Evolutionary conservation across 1,140 invertebrate species (phyloP).

Genomic region (Colletes latitarsis): DNA sequence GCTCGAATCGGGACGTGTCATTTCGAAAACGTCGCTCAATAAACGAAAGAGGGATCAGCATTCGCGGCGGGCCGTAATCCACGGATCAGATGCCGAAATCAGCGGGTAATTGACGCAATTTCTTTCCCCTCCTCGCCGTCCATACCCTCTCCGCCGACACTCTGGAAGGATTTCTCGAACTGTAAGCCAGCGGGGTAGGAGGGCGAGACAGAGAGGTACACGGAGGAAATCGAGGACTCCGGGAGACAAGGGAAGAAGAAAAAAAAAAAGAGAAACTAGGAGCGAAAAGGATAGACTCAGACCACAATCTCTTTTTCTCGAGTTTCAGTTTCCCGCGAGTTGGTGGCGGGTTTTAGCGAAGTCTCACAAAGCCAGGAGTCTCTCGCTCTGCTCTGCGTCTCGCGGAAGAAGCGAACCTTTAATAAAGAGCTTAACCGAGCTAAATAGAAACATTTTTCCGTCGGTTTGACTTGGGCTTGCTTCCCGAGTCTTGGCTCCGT

Average conservation of each 20-base stretch:
- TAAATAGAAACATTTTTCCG: constrained; percentile 80
- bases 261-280: neutral
- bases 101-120: constrained; percentile 81
- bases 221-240: constrained; percentile 28
- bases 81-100: constrained; percentile 76
- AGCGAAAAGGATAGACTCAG: constrained; percentile 40
- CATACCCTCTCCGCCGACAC: neutral
- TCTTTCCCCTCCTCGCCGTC: constrained; percentile 57
- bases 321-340: constrained; percentile 31
- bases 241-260: constrained; percentile 7
- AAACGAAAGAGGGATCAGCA: constrained; percentile 74
- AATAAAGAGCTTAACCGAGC: constrained; percentile 77
- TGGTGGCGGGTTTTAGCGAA: constrained; percentile 37
- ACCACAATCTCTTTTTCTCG: constrained; percentile 65
- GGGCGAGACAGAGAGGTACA: constrained; percentile 34
- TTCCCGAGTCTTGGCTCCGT: constrained; percentile 64
- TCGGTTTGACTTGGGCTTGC: constrained; percentile 65
- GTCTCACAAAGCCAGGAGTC: constrained; percentile 55
- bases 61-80: constrained; percentile 76
- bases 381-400: constrained; percentile 8
- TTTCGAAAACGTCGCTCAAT: constrained; percentile 70
- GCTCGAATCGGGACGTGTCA: constrained; percentile 45
- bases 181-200: constrained; percentile 25
- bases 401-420: constrained; percentile 69
- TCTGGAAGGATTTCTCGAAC: constrained; percentile 35